These are phyloP conservation scores for Lasioglossum oenotherae DNA, from an alignment of 2,888 invertebrate species.

Conservation along the genomic window DNA sequence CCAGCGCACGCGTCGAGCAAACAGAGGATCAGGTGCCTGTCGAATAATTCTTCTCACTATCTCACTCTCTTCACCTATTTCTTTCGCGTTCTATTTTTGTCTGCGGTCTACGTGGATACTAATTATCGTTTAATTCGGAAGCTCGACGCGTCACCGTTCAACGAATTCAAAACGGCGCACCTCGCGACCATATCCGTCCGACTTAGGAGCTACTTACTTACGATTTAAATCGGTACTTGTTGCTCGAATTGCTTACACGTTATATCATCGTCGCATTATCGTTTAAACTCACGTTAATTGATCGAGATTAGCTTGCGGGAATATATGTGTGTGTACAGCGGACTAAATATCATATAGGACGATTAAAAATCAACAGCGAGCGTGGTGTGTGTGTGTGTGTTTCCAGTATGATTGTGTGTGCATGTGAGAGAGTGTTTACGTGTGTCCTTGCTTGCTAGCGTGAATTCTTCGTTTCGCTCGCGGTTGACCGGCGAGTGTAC, in stretches of 20 bases:
- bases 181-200: constrained; percentile 81
- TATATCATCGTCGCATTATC: constrained; percentile 70
- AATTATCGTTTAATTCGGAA: neutral
- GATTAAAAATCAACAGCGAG: constrained; percentile 71
- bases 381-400: constrained; percentile 30
- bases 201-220: constrained; percentile 76
- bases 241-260: constrained; percentile 71
- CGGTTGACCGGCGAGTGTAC: neutral
- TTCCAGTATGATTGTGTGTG: neutral
- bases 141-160: constrained; percentile 53
- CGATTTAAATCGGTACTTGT: constrained; percentile 66
- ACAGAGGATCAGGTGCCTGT: constrained; percentile 2
- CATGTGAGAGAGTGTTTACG: neutral
- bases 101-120: neutral
- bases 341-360: constrained; percentile 73
- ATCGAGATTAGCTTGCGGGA: constrained; percentile 67
- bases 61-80: neutral
- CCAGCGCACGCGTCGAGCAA: constrained; percentile 53
- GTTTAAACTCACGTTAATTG: constrained; percentile 67
- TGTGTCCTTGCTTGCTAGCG: neutral
- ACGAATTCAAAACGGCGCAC: constrained; percentile 61
- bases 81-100: neutral
- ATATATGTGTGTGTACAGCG: constrained; percentile 73
- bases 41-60: neutral
- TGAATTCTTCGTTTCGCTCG: neutral